Conservation (phyloP, 2,888 invertebrate genomes). For the Epinotia brunnichana region DNA sequence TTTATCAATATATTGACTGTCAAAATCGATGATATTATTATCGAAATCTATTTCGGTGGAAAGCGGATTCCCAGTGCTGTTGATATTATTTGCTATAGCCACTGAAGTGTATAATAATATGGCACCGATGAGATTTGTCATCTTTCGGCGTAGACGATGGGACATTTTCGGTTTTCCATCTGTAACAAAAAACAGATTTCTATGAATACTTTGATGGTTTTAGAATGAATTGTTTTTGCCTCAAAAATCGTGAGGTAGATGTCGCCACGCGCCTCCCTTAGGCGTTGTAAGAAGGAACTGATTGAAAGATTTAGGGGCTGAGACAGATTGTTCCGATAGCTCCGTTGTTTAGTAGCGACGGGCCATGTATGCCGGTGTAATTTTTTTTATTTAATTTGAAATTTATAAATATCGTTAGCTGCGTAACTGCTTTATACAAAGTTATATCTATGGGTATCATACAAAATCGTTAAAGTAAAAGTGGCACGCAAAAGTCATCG, state of each 20-base stretch:
- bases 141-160: constrained; percentile 71
- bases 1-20: constrained; percentile 70
- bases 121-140: constrained; percentile 63
- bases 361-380: too few relatives aligned
- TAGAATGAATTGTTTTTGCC: too few relatives aligned
- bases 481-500: constrained; percentile 15
- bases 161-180: constrained; percentile 71
- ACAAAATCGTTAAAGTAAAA: constrained; percentile 10
- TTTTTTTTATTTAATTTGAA: too few relatives aligned
- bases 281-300: too few relatives aligned
- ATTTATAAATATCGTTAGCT: too few relatives aligned
- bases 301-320: too few relatives aligned
- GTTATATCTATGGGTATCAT: too few relatives aligned
- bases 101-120: constrained; percentile 59
- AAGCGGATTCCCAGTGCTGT: constrained; percentile 52
- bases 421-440: too few relatives aligned
- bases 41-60: constrained; percentile 58
- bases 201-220: neutral
- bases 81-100: constrained; percentile 59
- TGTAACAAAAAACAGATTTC: constrained; percentile 59
- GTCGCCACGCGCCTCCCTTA: too few relatives aligned
- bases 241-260: too few relatives aligned
- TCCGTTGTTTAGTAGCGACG: too few relatives aligned
- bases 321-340: too few relatives aligned
- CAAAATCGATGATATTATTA: constrained; percentile 76